phyloP scores from a whole-genome alignment of 2,797 vertebrate species.

The Myotis findleyi region DNA sequence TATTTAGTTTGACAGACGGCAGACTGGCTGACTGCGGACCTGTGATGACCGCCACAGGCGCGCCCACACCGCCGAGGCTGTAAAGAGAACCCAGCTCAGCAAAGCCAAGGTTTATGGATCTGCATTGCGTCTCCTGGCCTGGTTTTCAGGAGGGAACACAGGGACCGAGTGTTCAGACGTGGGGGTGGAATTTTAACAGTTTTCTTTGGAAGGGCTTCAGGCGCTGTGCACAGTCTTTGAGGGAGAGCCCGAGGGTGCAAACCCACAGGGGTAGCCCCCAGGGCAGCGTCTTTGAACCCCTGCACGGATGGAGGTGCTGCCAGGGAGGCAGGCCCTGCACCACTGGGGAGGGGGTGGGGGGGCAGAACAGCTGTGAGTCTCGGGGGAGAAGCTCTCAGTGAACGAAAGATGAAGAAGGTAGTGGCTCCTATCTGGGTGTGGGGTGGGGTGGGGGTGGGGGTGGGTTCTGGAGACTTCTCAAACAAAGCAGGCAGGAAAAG shows the following conservation, averaged over 20 bases:
- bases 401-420: neutral
- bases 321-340: neutral
- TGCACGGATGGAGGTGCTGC: neutral
- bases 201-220: conserved; percentile 7
- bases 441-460: too few relatives aligned
- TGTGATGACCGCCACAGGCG: neutral
- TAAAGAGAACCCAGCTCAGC: neutral
- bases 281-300: neutral
- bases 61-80: rapidly evolving
- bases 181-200: neutral
- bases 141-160: neutral
- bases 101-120: neutral
- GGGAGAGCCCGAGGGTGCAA: neutral
- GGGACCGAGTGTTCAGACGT: neutral
- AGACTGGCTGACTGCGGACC: neutral
- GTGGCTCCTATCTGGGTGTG: neutral
- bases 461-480: neutral
- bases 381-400: neutral
- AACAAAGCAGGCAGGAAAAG: neutral
- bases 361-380: too few relatives aligned
- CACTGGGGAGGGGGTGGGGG: neutral
- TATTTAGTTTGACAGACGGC: neutral
- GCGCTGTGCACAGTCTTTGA: neutral
- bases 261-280: neutral
- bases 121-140: rapidly evolving